Base-by-base conservation (phyloP, 2,888 invertebrate species). In the Tortrix viridana region DNA sequence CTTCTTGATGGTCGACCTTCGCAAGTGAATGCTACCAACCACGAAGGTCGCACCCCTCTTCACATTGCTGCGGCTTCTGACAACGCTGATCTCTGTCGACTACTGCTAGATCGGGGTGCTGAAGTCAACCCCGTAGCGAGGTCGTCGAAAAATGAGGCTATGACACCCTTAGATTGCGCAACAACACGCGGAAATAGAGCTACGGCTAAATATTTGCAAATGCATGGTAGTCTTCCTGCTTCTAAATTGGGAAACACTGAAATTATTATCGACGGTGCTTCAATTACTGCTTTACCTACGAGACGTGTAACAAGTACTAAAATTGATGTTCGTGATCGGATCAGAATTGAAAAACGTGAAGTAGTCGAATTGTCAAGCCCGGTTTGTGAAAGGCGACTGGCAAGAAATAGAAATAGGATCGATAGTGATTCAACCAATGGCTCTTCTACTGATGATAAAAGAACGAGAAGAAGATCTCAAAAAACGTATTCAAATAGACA, bases 61-160 rank as follows among this genome's bases (percentile, higher is more conserved):
- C 99, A 99, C 85, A 95, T 99, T 66, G 98, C 99, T 0, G 98
- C 98, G 7, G 94, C 97, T 50, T 96, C 97, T 74, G 98, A 99
- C 75, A 97, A 98, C 81, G 95, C 98, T 4, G 98, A 98, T 84
- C 95, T 98, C 89, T 98, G 98, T 84, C 97, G 96, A 86, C 93
- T 97, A 67, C 89, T 98, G 16, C 82, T 98, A 61, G 98, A 98
- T 77, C 93, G 95, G 55, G 96, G 96, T 0, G 97, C 97, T 0
- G 95, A 97, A 78, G 94, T 98, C 1, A 98, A 98, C 84, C 95
- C 96, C 0, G 93, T 98, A 18, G 94, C 97, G 70, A 93, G 96
- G 61, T 97, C 96, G 38, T 95, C 95, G 0, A 96, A 96, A 84
- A 97, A 98, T 66, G 94, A 96, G 67, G 94, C 96, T 56, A 94